Evolutionary conservation across 2,113 vertebrate species (phyloP).

Genomic region (Scolopax mira): DNA sequence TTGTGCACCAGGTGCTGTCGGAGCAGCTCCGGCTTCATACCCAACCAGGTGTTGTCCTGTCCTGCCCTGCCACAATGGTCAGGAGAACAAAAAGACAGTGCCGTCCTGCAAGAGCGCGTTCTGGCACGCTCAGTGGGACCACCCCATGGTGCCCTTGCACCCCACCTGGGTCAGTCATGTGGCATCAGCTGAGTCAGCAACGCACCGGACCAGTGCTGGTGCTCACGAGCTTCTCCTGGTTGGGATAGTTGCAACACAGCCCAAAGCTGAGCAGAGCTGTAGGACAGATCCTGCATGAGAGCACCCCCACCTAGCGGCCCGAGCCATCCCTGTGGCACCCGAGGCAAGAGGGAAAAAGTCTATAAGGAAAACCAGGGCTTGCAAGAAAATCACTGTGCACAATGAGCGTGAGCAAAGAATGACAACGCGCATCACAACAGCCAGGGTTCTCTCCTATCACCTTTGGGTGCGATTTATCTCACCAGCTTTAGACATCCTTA

Average conservation of each 20-base stretch:
- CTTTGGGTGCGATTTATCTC: not conserved
- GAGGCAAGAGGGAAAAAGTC: not conserved
- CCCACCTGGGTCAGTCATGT: rapidly evolving
- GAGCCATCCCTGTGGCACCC: not conserved
- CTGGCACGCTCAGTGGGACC: rapidly evolving
- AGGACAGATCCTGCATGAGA: not conserved
- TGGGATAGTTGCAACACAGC: rapidly evolving
- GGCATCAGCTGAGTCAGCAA: not conserved
- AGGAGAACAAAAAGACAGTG: not conserved
- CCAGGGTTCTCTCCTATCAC: not conserved
- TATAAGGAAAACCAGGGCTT: not conserved
- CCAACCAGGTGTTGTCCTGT: not conserved
- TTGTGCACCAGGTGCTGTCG: rapidly evolving
- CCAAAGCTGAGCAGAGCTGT: rapidly evolving
- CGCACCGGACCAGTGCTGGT: rapidly evolving
- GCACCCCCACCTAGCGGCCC: constrained; percentile 52
- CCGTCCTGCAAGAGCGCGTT: rapidly evolving
- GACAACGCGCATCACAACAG: rapidly evolving
- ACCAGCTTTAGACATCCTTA: not conserved
- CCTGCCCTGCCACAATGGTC: not conserved
- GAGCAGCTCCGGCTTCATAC: not conserved
- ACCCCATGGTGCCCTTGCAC: rapidly evolving
- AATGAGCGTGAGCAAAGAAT: rapidly evolving
- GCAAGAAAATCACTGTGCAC: not conserved
- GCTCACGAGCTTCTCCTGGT: not conserved